Evolutionary conservation across 2,888 invertebrate species (phyloP).

Genomic region (Cephus nigrinus): DNA sequence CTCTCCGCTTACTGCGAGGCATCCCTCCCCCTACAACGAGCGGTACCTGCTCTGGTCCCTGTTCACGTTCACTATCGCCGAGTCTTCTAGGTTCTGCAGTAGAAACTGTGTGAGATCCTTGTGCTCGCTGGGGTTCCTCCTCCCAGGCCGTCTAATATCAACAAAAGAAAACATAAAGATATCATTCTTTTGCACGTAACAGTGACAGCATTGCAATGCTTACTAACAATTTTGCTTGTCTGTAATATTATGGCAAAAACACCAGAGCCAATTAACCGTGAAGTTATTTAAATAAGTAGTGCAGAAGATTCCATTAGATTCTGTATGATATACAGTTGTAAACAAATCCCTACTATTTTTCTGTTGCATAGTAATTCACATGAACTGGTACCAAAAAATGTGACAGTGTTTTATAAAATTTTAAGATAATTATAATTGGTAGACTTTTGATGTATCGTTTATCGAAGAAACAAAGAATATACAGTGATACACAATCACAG

Average conservation of each 20-base stretch:
- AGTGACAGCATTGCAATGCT: background rate
- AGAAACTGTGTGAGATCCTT: background rate
- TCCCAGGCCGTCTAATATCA: constrained; percentile 36
- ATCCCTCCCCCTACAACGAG: constrained; percentile 57
- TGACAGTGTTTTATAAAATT: background rate
- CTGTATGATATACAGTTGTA: background rate
- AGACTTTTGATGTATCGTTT: background rate
- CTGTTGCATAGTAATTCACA: background rate
- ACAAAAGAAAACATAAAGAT: background rate
- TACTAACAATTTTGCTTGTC: background rate
- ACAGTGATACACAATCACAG: background rate
- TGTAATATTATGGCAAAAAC: background rate
- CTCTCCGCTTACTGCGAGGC: constrained; percentile 66
- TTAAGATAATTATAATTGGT: background rate
- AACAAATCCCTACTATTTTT: background rate
- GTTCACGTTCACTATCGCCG: constrained; percentile 11
- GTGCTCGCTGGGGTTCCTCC: constrained; percentile 24
- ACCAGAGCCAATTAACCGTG: background rate
- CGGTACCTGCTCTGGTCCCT: constrained; percentile 32
- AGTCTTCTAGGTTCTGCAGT: constrained; percentile 3
- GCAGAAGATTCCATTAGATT: background rate
- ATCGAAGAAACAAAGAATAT: background rate
- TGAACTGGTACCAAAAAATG: background rate
- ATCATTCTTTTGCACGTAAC: background rate
- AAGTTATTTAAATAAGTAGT: background rate